Conservation (phyloP, 2,113 vertebrate genomes). For the Pomatorhinus ruficollis region DNA sequence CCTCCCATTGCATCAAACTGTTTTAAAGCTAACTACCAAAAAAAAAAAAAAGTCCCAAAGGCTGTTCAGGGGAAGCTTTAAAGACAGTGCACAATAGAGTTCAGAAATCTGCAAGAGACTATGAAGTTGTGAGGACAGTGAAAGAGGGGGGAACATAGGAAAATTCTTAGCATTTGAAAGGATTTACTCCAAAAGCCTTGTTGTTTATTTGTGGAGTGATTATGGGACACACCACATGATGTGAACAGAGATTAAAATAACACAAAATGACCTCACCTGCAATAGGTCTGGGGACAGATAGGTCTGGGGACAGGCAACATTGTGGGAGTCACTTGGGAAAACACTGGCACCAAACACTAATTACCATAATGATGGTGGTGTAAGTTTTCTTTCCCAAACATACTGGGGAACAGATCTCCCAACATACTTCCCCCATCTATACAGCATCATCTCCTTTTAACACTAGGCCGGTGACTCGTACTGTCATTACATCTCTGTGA, state of each 20-base stretch:
- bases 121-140: background rate
- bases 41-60: background rate
- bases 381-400: background rate
- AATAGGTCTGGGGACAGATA: background rate
- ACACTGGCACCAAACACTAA: background rate
- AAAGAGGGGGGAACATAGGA: background rate
- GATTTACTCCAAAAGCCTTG: background rate
- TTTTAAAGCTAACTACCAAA: background rate
- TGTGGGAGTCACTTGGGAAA: background rate
- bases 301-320: background rate
- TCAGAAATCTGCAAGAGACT: background rate
- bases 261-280: background rate
- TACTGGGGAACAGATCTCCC: background rate
- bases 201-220: background rate
- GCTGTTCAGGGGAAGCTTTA: background rate
- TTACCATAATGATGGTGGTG: background rate
- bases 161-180: background rate
- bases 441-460: background rate
- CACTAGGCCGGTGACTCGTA: background rate
- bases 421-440: background rate
- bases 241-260: background rate
- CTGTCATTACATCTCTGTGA: background rate
- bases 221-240: accelerated
- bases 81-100: background rate
- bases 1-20: background rate